Base-by-base conservation (phyloP, 1,140 invertebrate genomes). In the Eupristina koningsbergeri region DNA sequence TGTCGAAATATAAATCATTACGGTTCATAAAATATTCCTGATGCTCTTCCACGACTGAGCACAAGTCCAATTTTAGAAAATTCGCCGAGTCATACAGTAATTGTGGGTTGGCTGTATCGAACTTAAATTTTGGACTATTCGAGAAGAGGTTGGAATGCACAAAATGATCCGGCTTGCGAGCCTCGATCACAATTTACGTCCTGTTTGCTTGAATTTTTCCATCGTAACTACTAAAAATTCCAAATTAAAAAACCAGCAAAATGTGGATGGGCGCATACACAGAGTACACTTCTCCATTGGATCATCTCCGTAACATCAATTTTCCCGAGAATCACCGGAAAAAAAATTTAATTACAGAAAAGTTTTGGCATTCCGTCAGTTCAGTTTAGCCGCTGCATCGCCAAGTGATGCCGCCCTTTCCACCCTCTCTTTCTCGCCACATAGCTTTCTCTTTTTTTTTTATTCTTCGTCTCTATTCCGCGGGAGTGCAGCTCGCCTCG, bases 331-430 rank as follows among this genome's bases (percentile, higher is more conserved):
- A 64, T 26, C 45, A 34, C n/a, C 80, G 83, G 87, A 81, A 83
- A 39, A 86, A 91, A 91, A 90, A 90, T 91, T 91, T 91, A 90
- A 91, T 91, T 91, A 91, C 88, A 89, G 89, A 89, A 90, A 91
- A 90, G 87, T 89, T 91, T 90, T 90, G 91, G 89, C 91, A 91
- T 90, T 91, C 89, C 90, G 87, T 89, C 90, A 89, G 90, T 89
- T 89, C 86, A 87, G 88, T 88, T 89, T 89, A 89, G 87, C 87
- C 82, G 81, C 74, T 87, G 80, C 86, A 85, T 84, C 85, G 73
- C 75, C 78, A 75, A 85, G 71, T 75, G 71, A 61, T 75, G 73
- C 69, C 6, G 29, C 71, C n/a, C 47, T 67, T 83, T 50, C 47
- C 83, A 85, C 75, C 63, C 82, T 80, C 73, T 80, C 83, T 34